These are phyloP conservation scores for Ptychoptera contaminata DNA, from an alignment of 2,888 invertebrate species.

Conservation along the genomic window DNA sequence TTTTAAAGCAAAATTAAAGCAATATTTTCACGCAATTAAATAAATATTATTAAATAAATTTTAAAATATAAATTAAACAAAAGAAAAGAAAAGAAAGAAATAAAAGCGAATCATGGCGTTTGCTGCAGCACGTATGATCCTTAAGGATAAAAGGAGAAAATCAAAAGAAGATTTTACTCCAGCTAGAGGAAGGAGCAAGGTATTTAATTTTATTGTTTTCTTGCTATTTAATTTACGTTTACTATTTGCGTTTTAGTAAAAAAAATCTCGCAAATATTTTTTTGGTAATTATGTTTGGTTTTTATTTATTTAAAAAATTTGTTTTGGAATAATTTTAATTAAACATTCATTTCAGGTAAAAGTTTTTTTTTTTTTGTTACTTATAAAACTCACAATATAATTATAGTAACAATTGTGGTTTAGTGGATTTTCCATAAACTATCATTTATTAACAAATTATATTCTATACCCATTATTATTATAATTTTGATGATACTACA, in stretches of 20 bases:
- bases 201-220: conserved; percentile 34
- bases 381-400: no score
- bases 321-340: no score
- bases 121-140: conserved; percentile 69
- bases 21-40: background rate
- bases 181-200: conserved; percentile 66
- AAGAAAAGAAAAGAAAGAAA: background rate
- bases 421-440: no score
- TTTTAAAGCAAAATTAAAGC: background rate
- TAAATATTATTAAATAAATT: conserved; percentile 6
- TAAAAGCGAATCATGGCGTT: conserved; percentile 47
- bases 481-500: no score
- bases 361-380: no score
- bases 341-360: no score
- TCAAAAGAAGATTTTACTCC: conserved; percentile 63
- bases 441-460: no score
- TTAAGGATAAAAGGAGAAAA: conserved; percentile 68
- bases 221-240: conserved; percentile 4
- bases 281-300: no score
- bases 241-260: background rate
- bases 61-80: conserved; percentile 1
- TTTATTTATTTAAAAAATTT: background rate
- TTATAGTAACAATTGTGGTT: no score
- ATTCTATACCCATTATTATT: no score
- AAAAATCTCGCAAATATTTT: no score